These are phyloP conservation scores for Gallinago media DNA, from an alignment of 2,113 vertebrate genomes.

Conservation along the genomic window DNA sequence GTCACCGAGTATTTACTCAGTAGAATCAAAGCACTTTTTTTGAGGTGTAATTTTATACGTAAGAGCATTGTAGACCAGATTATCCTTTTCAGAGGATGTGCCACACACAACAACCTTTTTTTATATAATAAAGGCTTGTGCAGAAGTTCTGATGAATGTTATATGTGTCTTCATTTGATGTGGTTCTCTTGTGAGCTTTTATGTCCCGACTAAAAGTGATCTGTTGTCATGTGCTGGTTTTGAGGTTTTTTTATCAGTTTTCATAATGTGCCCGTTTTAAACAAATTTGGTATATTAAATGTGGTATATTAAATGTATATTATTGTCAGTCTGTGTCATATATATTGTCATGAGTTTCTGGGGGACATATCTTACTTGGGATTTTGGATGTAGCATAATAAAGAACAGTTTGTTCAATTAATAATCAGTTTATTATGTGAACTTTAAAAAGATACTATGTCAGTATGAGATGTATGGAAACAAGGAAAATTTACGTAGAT, in stretches of 20 bases:
- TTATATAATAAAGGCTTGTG: not conserved
- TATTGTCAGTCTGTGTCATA: not conserved
- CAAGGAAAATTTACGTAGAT: not conserved
- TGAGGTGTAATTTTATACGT: not conserved
- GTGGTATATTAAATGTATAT: not conserved
- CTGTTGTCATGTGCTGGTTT: not conserved
- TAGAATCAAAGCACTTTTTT: not conserved
- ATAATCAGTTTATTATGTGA: not conserved
- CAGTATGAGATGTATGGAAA: not conserved
- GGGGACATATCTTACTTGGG: accelerated
- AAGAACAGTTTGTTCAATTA: not conserved
- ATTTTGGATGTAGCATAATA: not conserved
- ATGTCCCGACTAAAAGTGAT: not conserved
- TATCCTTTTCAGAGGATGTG: not conserved
- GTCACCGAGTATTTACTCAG: not conserved
- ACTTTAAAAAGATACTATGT: not conserved
- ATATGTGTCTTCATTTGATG: accelerated
- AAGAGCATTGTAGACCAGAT: not conserved
- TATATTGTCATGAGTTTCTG: not conserved
- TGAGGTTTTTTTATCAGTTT: accelerated
- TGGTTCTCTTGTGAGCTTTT: not conserved
- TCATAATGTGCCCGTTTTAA: not conserved
- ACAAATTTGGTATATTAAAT: not conserved
- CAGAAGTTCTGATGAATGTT: not conserved
- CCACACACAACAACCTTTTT: accelerated